phyloP scores from a whole-genome alignment of 2,797 vertebrate species.

The Percopsis omiscomaycus region DNA sequence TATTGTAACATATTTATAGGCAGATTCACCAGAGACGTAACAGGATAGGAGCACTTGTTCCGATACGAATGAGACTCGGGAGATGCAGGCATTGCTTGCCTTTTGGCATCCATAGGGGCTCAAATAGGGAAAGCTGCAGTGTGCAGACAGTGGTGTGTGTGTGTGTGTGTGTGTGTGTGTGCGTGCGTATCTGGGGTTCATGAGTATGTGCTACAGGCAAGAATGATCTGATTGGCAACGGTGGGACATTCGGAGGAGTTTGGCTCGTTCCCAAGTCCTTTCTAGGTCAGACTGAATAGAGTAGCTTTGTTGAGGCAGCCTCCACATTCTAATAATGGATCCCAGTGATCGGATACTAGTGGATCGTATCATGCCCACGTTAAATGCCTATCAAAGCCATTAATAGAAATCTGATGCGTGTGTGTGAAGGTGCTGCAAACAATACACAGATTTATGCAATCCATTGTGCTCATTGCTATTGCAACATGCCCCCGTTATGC shows the following conservation, averaged over 20 bases:
- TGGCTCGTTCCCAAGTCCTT: conserved; percentile 23
- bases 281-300: conserved; percentile 41
- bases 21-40: conserved; percentile 49
- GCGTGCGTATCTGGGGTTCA: neutral
- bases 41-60: conserved; percentile 46
- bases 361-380: conserved; percentile 1
- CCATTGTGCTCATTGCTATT: conserved; percentile 39
- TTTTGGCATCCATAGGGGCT: conserved; percentile 27
- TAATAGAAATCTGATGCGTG: too few species aligned
- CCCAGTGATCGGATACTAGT: conserved; percentile 10
- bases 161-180: conserved; percentile 5
- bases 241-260: conserved; percentile 29
- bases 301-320: conserved; percentile 23
- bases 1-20: conserved; percentile 54
- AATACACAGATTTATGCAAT: conserved; percentile 40
- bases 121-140: neutral
- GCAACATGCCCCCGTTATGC: conserved; percentile 30
- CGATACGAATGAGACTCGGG: conserved; percentile 48
- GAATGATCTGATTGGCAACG: conserved; percentile 28
- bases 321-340: conserved; percentile 15
- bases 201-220: neutral
- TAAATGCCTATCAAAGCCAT: neutral
- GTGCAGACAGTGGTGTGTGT: conserved; percentile 3
- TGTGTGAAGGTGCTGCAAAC: conserved; percentile 43
- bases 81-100: conserved; percentile 38